A percentile compares a stretch with the other conserved stretches of the same genome.
Conservation (phyloP, 2,888 invertebrate genomes). For the Tetragnatha montana region DNA sequence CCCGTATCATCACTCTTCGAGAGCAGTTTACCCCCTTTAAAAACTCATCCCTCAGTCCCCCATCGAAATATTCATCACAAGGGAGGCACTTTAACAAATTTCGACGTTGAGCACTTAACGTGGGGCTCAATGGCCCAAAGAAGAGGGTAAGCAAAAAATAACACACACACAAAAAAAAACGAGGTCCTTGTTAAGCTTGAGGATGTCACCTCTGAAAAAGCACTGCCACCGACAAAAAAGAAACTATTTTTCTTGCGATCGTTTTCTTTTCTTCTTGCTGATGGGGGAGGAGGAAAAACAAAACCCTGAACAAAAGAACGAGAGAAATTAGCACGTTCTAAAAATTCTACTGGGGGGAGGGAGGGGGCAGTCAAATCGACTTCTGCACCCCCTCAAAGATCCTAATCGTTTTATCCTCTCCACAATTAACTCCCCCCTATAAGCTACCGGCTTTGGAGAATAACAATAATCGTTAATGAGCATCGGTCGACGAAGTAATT, state of each 20-base stretch:
- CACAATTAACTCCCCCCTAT: conserved; percentile 66
- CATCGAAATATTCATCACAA: not conserved
- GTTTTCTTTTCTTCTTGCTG: conserved; percentile 2
- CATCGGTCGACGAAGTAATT: conserved; percentile 68
- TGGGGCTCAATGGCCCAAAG: not conserved
- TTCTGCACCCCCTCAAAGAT: conserved; percentile 25
- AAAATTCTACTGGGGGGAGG: conserved; percentile 36
- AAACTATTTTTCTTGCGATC: conserved; percentile 14
- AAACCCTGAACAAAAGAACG: conserved; percentile 4
- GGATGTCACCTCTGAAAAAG: conserved; percentile 21
- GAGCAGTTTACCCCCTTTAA: not conserved
- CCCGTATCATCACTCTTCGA: not conserved
- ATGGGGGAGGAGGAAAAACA: not conserved
- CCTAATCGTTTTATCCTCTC: conserved; percentile 66
- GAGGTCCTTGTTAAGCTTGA: conserved; percentile 16
- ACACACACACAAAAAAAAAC: not conserved
- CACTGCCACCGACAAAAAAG: conserved; percentile 12
- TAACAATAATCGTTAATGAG: conserved; percentile 71
- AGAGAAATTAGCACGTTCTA: conserved; percentile 68
- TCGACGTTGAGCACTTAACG: not conserved
- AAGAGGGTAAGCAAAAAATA: not conserved
- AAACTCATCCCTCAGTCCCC: not conserved
- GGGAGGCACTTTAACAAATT: not conserved
- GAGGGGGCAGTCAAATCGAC: conserved; percentile 54
- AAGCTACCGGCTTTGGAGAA: conserved; percentile 62